Percentiles rank a stretch among this genome's conserved stretches.
Evolutionary conservation across 1,140 invertebrate genomes (phyloP).

Genomic region (Brachionus asplanchnoidis): DNA sequence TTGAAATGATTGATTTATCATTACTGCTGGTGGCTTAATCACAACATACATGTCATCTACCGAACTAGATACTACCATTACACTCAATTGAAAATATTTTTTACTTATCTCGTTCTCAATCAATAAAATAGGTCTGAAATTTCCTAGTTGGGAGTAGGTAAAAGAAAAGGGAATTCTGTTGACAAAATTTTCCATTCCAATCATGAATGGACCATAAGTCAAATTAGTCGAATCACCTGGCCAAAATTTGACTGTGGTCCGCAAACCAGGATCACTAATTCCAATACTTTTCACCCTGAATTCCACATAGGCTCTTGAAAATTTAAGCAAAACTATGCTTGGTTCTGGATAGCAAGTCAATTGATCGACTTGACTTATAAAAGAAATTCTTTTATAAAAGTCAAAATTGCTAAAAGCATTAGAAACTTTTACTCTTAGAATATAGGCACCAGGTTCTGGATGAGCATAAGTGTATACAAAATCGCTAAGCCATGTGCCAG

Average conservation of each 20-base stretch:
- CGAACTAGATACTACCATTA: background rate
- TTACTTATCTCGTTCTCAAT: background rate
- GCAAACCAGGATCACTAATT: background rate
- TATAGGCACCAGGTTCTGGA: background rate
- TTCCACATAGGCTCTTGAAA: background rate
- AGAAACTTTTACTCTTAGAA: background rate
- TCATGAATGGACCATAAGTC: background rate
- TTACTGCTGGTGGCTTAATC: background rate
- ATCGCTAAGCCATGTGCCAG: background rate
- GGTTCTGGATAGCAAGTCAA: background rate
- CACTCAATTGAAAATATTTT: background rate
- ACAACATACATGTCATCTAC: background rate
- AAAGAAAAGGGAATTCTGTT: background rate
- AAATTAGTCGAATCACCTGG: slow-evolving; percentile 12
- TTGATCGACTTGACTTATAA: slow-evolving; percentile 18
- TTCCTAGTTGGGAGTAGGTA: background rate
- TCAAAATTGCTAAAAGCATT: slow-evolving; percentile 29
- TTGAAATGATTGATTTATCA: background rate
- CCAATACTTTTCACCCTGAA: background rate
- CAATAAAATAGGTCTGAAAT: background rate
- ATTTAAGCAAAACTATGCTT: background rate
- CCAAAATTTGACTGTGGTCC: slow-evolving; percentile 23
- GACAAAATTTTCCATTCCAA: slow-evolving; percentile 2
- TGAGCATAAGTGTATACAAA: background rate
- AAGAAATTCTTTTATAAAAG: background rate